A percentile compares a stretch with the other conserved stretches of the same genome.
These are phyloP conservation scores for Schlechtendalia chinensis DNA, from an alignment of 1,140 invertebrate species.

Conservation along the genomic window DNA sequence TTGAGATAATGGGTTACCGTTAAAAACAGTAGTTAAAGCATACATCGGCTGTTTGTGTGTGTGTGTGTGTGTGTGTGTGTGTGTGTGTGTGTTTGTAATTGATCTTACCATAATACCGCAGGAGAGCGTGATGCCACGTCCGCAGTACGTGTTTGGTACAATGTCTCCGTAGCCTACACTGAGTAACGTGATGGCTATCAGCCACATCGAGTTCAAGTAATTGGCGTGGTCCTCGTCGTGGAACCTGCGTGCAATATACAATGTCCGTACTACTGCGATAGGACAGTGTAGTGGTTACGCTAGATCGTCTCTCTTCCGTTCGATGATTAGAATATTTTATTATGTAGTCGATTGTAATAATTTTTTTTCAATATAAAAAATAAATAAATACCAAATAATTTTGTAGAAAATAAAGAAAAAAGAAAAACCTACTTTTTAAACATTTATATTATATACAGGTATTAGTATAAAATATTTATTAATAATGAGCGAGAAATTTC, in stretches of 20 bases:
- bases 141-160: conserved; percentile 92
- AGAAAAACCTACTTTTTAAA: conserved; percentile 1
- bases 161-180: conserved; percentile 82
- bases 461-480: too few species aligned
- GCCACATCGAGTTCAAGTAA: conserved; percentile 90
- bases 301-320: background rate
- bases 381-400: conserved; percentile 11
- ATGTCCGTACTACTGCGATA: conserved; percentile 2
- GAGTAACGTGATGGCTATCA: conserved; percentile 86
- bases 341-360: background rate
- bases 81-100: conserved; percentile 10
- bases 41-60: background rate
- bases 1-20: background rate
- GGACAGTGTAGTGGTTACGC: background rate
- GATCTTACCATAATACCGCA: conserved; percentile 88
- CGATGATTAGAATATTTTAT: background rate
- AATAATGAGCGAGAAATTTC: background rate
- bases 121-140: conserved; percentile 82
- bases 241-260: conserved; percentile 62
- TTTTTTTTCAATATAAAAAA: background rate
- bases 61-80: conserved; percentile 2
- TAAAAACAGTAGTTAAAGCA: background rate
- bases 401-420: background rate
- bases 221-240: conserved; percentile 85
- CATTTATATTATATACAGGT: too few species aligned